Evolutionary conservation across 2,797 vertebrate species (phyloP).

Genomic region (Pseudomugil gertrudae): DNA sequence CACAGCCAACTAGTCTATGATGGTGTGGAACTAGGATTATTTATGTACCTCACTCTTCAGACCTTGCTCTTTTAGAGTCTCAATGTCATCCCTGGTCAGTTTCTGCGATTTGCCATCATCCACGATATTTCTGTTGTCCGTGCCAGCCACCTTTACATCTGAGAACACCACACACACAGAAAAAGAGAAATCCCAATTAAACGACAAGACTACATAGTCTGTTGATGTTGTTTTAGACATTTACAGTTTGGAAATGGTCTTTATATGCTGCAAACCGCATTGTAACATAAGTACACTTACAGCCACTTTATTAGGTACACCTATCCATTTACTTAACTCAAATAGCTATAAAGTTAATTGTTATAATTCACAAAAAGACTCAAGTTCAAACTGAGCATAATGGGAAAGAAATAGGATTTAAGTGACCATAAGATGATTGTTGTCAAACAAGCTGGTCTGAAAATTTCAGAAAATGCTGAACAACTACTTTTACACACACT

Average conservation of each 20-base stretch:
- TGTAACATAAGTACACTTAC: background rate
- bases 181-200: background rate
- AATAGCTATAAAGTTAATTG: background rate
- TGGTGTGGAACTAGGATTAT: background rate
- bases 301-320: background rate
- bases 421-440: background rate
- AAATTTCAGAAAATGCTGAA: background rate
- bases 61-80: slow-evolving; percentile 96
- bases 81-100: slow-evolving; percentile 97
- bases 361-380: background rate
- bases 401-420: background rate
- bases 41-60: slow-evolving; percentile 93
- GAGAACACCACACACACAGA: background rate
- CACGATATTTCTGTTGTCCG: slow-evolving; percentile 96
- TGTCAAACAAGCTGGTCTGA: background rate
- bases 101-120: slow-evolving; percentile 98
- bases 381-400: background rate
- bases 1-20: too few species aligned
- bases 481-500: background rate
- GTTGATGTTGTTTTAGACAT: background rate
- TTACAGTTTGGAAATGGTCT: background rate
- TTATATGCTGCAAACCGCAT: background rate
- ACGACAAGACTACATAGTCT: background rate
- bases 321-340: background rate
- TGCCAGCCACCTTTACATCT: slow-evolving; percentile 93